A percentile compares a stretch with the other conserved stretches of the same genome.
phyloP scores from a whole-genome alignment of 2,888 invertebrate genomes.

The Anticlea derivata region DNA sequence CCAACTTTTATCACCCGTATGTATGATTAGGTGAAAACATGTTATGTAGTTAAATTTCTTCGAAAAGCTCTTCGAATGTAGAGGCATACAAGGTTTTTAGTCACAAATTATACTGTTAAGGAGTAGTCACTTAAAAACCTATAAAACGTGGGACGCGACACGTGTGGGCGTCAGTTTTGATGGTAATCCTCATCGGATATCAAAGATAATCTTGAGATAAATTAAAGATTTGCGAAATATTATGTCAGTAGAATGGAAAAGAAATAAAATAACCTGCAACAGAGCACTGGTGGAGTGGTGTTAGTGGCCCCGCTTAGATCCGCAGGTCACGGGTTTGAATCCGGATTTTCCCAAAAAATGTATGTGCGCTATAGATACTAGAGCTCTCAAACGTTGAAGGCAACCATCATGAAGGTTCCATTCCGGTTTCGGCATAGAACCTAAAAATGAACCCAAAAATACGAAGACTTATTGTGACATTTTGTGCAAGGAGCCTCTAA shows the following conservation, averaged over 20 bases:
- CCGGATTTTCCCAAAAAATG: too few relatives aligned
- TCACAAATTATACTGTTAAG: conserved; percentile 20
- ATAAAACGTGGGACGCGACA: conserved; percentile 42
- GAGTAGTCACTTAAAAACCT: conserved; percentile 61
- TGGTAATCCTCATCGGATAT: conserved; percentile 75
- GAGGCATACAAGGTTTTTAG: conserved; percentile 1
- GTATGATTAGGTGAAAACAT: background rate
- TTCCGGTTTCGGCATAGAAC: too few relatives aligned
- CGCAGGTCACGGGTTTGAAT: too few relatives aligned
- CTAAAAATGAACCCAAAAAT: too few relatives aligned
- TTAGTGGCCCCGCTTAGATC: too few relatives aligned
- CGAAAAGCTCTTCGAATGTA: conserved; percentile 3
- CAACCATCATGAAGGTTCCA: too few relatives aligned
- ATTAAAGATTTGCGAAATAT: conserved; percentile 63
- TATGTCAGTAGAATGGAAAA: conserved; percentile 18
- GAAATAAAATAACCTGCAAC: conserved; percentile 6
- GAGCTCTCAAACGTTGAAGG: too few relatives aligned
- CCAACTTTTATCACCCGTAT: background rate
- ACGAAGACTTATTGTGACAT: too few relatives aligned
- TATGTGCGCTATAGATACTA: too few relatives aligned
- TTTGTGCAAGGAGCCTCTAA: too few relatives aligned
- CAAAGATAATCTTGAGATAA: conserved; percentile 63
- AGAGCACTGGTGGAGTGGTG: too few relatives aligned
- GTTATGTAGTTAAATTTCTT: background rate
- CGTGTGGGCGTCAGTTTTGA: conserved; percentile 62